Conservation (phyloP, 2,888 invertebrate genomes). For the Aporophyla lueneburgensis region DNA sequence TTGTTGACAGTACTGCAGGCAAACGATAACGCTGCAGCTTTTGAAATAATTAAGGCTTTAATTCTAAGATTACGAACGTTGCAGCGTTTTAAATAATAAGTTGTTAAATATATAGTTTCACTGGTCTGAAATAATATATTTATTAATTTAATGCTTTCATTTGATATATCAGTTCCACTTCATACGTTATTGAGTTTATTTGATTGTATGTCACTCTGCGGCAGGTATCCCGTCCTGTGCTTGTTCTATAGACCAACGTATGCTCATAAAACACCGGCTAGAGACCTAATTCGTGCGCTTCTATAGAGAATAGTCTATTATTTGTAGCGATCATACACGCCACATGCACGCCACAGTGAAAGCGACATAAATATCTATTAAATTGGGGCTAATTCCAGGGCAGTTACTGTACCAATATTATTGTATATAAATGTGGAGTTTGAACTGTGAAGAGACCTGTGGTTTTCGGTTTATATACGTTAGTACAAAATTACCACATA, state of each 20-base stretch:
- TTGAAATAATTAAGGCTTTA: background rate
- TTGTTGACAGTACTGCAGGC: background rate
- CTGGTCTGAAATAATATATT: background rate
- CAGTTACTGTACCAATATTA: conserved; percentile 41
- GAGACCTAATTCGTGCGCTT: conserved; percentile 60
- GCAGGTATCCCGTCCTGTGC: background rate
- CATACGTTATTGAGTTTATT: background rate
- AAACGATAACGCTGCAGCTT: background rate
- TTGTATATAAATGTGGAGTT: conserved; percentile 24
- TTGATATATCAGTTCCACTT: background rate
- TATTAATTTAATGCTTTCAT: background rate
- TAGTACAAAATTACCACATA: background rate
- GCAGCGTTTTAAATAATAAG: background rate
- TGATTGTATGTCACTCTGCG: background rate
- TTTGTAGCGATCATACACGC: conserved; percentile 62
- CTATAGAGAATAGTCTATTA: conserved; percentile 60
- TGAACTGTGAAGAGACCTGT: conserved; percentile 4
- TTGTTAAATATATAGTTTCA: too few species aligned
- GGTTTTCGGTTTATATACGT: background rate
- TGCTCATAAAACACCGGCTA: conserved; percentile 47
- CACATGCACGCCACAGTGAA: conserved; percentile 56
- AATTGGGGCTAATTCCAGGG: conserved; percentile 53
- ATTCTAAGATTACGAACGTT: background rate
- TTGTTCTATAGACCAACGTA: conserved; percentile 30
- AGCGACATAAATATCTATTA: conserved; percentile 63